Conservation (phyloP, 2,888 invertebrate genomes). For the Eutolmus rufibarbis region DNA sequence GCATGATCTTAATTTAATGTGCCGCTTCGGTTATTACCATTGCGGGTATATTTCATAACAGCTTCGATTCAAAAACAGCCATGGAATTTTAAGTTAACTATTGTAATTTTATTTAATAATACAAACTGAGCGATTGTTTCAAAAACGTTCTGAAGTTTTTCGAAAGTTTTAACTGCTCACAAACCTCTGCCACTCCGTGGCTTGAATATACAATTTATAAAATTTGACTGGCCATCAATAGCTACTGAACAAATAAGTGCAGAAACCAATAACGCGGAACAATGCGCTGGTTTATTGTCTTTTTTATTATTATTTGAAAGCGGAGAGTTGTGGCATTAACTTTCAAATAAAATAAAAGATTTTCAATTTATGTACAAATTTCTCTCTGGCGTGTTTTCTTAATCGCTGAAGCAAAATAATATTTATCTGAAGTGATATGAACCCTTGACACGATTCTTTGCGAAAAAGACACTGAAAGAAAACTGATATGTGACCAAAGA, state of each 20-base stretch:
- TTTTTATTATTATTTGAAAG: neutral
- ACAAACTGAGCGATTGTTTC: neutral
- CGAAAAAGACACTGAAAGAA: neutral
- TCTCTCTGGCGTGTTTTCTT: neutral
- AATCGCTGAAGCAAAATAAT: neutral
- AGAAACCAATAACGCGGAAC: neutral
- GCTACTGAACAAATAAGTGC: neutral
- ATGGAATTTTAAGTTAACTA: neutral
- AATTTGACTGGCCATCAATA: neutral
- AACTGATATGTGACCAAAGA: neutral
- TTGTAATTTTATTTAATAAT: neutral
- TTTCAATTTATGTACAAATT: neutral
- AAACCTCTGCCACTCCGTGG: neutral
- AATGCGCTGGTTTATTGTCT: neutral
- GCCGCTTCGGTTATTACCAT: neutral
- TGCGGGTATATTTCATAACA: neutral
- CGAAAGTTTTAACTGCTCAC: neutral
- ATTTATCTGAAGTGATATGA: neutral
- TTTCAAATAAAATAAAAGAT: neutral
- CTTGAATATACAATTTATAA: neutral
- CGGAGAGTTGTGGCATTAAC: neutral
- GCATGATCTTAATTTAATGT: neutral
- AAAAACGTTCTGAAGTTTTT: neutral
- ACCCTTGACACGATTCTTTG: slow-evolving; percentile 4
- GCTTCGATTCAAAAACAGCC: neutral